These are phyloP conservation scores for Gnathonemus echidnorhynchus DNA, from an alignment of 2,113 vertebrate species.

Conservation along the genomic window DNA sequence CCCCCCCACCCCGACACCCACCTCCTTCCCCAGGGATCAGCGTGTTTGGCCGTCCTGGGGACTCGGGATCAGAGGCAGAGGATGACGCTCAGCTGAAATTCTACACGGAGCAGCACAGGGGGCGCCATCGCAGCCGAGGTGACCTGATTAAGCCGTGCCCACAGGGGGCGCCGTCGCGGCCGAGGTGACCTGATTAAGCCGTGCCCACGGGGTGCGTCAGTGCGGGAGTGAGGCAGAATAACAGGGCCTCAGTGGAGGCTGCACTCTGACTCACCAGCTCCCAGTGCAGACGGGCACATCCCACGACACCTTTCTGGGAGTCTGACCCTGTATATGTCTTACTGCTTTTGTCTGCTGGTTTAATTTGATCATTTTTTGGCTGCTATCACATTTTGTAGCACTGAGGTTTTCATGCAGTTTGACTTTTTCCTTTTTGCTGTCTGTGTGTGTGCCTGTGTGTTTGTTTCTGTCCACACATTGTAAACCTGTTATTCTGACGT, in stretches of 20 bases:
- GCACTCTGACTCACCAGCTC: background rate
- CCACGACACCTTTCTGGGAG: background rate
- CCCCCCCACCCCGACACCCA: constrained; percentile 17
- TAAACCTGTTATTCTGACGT: background rate
- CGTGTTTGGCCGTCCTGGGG: constrained; percentile 75
- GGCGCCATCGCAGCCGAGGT: constrained; percentile 48
- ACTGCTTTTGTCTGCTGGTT: background rate
- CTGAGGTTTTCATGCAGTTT: background rate
- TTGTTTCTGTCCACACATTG: background rate
- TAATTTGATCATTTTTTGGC: background rate
- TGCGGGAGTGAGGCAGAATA: background rate
- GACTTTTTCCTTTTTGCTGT: background rate
- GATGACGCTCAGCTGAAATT: constrained; percentile 89
- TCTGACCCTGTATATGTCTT: background rate
- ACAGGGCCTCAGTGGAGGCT: background rate
- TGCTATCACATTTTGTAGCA: background rate
- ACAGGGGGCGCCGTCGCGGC: constrained; percentile 61
- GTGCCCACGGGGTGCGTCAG: background rate
- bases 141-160: constrained; percentile 9
- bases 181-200: constrained; percentile 66
- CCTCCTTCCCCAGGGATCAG: constrained; percentile 58
- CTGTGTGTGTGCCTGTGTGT: background rate
- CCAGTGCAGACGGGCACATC: background rate
- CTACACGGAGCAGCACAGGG: constrained; percentile 87
- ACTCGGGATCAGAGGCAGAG: constrained; percentile 82